Evolutionary conservation across 23 tunicate species (phyloP), one percentile per base, ranked within the genome.

Genomic region (Trididemnum clinides): DNA sequence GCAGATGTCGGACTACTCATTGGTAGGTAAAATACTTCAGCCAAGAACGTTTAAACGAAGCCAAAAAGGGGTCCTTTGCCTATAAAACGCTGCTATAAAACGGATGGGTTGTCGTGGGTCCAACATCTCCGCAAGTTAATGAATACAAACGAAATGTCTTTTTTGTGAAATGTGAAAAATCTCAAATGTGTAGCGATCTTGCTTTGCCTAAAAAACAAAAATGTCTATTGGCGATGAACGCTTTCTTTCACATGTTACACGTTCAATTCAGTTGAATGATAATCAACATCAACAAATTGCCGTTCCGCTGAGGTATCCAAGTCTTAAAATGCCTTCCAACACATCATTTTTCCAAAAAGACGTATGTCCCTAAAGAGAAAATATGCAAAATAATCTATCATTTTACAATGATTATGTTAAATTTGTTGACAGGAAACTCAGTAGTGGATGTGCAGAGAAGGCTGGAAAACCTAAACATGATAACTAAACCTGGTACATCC

Each of bases 401-500:
- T 10, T 44, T 10, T 44, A 44, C 15, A 15, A 39, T 77, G 1
- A 50, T 28, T 34, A 51, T 51, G 15, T 44, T 44, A 31, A 35
- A 2, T 83, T 69, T 30, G 36, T 83, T n/a, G 4, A 83, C 25
- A 74, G 70, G 3, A 83, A 34, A 80, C 65, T 83, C 20, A 34
- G 2, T 22, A 82, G 66, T 28, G 77, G 77, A 15, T 66, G 22
- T 69, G 86, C 86, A 20, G 86, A 82, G 66, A 82, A 36, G 51
- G 86, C 64, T 35, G 4, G 23, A 6, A 23, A 28, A 31, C 31
- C 19, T 36, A 58, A 25, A 5, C 7, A 19, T n/a, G 3, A 28
- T 1, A 75, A 75, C 25, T 66, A 29, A 82, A 82, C 80, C 7
- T 82, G 86, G 86, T 82, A 64, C 66, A 21, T 65, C 28, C 66